Percentiles rank a stretch among this genome's conserved stretches.
Evolutionary conservation across 2,797 vertebrate genomes (phyloP).

Genomic region (Chelon labrosus): DNA sequence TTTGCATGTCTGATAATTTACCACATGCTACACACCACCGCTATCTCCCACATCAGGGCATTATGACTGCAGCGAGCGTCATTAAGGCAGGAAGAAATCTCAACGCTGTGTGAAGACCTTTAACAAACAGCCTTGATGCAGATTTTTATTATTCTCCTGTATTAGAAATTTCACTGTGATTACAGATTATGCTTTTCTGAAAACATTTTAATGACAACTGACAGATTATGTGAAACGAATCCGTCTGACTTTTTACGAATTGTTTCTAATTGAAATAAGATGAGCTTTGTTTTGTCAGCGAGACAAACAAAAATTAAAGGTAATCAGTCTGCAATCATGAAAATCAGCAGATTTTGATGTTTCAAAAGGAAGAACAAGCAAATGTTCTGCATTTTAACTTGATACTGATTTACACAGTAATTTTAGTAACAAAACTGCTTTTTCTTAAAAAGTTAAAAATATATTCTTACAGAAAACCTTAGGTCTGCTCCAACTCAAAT

Average conservation of each 20-base stretch:
- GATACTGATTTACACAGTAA: not conserved
- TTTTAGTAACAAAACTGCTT: not conserved
- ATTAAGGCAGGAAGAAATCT: slow-evolving; percentile 70
- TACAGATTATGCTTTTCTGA: slow-evolving; percentile 13
- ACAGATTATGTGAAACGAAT: not conserved
- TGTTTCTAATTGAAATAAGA: not conserved
- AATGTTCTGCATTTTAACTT: not conserved
- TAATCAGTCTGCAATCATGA: not conserved
- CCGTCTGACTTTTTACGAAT: not conserved
- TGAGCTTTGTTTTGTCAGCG: not conserved
- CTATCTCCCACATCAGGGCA: slow-evolving; percentile 82
- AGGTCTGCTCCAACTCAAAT: not conserved
- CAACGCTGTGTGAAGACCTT: slow-evolving; percentile 48
- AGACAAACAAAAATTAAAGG: not conserved
- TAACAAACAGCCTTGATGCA: slow-evolving; percentile 37
- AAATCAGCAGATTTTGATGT: not conserved
- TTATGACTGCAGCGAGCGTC: slow-evolving; percentile 73
- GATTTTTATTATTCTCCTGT: slow-evolving; percentile 25
- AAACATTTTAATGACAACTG: not conserved
- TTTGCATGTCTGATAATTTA: slow-evolving; percentile 86
- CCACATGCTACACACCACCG: slow-evolving; percentile 75
- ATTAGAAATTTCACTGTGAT: not conserved
- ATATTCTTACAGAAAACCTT: not conserved
- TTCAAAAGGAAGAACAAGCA: not conserved
- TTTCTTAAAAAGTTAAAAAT: not conserved